Conservation (phyloP, 2,797 vertebrate species). For the Eulemur mongoz region DNA sequence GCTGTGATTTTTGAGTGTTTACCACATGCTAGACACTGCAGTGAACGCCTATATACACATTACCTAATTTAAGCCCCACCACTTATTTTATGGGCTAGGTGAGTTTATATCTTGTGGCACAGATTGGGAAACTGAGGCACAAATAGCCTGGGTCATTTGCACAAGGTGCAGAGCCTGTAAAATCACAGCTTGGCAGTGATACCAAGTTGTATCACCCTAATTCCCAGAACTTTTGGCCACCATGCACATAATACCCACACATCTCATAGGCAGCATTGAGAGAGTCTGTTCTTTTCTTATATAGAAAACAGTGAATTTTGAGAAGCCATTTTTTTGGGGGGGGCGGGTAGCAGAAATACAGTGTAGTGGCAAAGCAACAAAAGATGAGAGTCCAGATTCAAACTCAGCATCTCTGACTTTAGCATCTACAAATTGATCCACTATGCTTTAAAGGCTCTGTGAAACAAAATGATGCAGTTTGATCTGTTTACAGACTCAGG, state of each 20-base stretch:
- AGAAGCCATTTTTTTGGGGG: neutral
- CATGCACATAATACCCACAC: accelerated
- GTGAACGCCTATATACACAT: neutral
- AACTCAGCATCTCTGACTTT: neutral
- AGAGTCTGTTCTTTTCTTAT: neutral
- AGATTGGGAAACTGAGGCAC: constrained; percentile 8
- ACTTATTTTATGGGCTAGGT: neutral
- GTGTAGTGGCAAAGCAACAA: neutral
- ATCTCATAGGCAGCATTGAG: neutral
- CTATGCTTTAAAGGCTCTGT: neutral
- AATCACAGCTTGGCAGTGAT: neutral
- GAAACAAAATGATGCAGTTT: neutral
- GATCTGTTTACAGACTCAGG: too few relatives aligned
- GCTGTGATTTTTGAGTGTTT: neutral
- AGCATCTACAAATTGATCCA: neutral
- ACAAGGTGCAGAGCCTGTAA: neutral
- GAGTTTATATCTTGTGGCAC: neutral
- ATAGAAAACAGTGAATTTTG: neutral
- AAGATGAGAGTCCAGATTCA: neutral
- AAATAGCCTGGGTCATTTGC: neutral
- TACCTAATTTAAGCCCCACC: neutral
- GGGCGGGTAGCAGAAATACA: neutral
- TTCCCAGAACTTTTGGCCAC: neutral
- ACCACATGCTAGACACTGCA: neutral
- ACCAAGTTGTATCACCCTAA: neutral